These are phyloP conservation scores for Danio choprae DNA, from an alignment of 2,797 vertebrate genomes.

Conservation along the genomic window DNA sequence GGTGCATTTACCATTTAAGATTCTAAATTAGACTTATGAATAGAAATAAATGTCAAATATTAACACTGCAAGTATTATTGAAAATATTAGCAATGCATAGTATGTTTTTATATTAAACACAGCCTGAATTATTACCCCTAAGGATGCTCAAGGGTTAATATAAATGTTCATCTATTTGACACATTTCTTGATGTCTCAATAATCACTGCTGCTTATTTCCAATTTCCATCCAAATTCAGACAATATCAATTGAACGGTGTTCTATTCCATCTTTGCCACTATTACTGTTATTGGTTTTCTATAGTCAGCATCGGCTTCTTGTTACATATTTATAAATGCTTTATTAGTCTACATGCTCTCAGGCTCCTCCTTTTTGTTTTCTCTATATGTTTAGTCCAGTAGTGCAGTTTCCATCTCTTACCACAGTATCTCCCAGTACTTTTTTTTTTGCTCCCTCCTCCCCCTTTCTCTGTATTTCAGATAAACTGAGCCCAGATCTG, in stretches of 20 bases:
- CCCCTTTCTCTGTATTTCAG: constrained; percentile 8
- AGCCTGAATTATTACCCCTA: too few species aligned
- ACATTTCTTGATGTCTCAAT: too few species aligned
- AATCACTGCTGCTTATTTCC: too few species aligned
- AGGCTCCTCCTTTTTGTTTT: background rate
- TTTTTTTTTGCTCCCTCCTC: constrained; percentile 1
- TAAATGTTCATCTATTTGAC: too few species aligned
- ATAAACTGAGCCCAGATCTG: constrained; percentile 11
- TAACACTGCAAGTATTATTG: too few species aligned
- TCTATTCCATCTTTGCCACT: background rate
- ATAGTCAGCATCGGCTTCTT: background rate
- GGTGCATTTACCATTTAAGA: too few species aligned
- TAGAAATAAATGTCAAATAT: too few species aligned
- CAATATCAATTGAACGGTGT: background rate
- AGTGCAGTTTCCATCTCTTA: background rate
- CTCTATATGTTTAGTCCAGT: background rate
- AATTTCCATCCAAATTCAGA: background rate
- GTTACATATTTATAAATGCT: background rate
- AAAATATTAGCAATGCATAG: too few species aligned
- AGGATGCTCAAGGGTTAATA: too few species aligned
- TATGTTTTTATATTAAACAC: too few species aligned
- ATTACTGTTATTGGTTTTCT: background rate
- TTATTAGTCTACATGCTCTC: background rate
- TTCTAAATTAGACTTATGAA: too few species aligned
- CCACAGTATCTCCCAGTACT: background rate